Conservation (phyloP, 2,888 invertebrate genomes). For the Thera britannica region DNA sequence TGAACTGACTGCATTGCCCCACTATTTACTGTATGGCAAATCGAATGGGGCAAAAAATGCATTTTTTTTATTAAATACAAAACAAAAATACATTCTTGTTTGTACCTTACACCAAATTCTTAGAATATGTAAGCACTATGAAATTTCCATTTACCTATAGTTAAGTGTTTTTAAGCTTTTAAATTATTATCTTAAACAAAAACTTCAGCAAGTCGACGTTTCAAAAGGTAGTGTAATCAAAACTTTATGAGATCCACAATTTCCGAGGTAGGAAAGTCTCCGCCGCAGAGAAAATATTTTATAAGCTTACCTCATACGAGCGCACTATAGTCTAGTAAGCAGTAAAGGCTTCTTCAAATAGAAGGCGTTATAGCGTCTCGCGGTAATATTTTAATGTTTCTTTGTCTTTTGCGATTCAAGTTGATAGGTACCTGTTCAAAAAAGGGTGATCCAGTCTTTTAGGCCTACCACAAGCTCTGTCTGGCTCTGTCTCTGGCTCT, state of each 20-base stretch:
- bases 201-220: conserved; percentile 2
- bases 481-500: no score
- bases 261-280: conserved; percentile 1
- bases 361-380: no score
- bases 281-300: conserved; percentile 57
- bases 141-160: conserved; percentile 1
- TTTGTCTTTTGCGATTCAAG: no score
- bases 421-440: no score
- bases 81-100: no score
- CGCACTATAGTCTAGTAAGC: conserved; percentile 53
- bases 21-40: no score
- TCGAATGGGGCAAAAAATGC: no score
- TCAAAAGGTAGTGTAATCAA: conserved; percentile 4
- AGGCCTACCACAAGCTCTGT: no score
- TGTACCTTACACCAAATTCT: background rate
- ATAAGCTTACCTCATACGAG: conserved; percentile 56
- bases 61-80: no score
- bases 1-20: no score
- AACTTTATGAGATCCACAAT: conserved; percentile 2
- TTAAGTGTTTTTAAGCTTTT: background rate
- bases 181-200: background rate
- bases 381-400: no score
- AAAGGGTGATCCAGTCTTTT: no score
- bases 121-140: background rate
- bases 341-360: conserved; percentile 45